These are phyloP conservation scores for Apocheima hispidaria DNA, from an alignment of 2,888 invertebrate species.

Conservation along the genomic window DNA sequence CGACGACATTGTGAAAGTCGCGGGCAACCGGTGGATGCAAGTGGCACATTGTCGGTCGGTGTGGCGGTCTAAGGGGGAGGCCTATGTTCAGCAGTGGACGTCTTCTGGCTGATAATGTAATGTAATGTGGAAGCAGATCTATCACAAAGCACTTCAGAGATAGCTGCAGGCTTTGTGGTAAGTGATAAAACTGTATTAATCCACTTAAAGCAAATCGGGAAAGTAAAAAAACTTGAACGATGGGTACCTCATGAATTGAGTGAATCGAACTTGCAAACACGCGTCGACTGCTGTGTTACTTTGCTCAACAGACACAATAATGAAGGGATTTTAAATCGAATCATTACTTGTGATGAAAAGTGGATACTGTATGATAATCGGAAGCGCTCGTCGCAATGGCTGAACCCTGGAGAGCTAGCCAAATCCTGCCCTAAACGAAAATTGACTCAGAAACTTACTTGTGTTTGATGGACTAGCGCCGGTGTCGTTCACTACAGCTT, in stretches of 20 bases:
- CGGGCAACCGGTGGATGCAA: too few species aligned
- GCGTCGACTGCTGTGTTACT: conserved; percentile 33
- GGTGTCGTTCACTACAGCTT: conserved; percentile 36
- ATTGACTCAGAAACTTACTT: conserved; percentile 41
- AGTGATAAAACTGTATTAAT: background rate
- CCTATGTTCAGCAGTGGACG: too few species aligned
- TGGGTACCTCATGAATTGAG: conserved; percentile 38
- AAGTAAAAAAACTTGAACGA: conserved; percentile 36
- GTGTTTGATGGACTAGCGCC: conserved; percentile 38
- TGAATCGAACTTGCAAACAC: conserved; percentile 31
- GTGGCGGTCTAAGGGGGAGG: too few species aligned
- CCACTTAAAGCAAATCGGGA: conserved; percentile 39
- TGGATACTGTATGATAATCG: conserved; percentile 41
- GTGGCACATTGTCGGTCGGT: too few species aligned
- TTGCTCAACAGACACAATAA: conserved; percentile 39
- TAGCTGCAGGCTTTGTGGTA: background rate
- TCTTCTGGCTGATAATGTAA: too few species aligned
- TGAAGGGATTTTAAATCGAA: conserved; percentile 34
- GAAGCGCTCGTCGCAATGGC: conserved; percentile 44
- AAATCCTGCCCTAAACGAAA: background rate
- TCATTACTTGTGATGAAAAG: conserved; percentile 41
- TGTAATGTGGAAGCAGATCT: conserved; percentile 43
- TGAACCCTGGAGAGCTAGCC: conserved; percentile 44
- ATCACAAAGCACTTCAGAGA: background rate
- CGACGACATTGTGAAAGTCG: too few species aligned